Base-by-base conservation (phyloP, 1,140 invertebrate species). In the Halictus rubicundus region DNA sequence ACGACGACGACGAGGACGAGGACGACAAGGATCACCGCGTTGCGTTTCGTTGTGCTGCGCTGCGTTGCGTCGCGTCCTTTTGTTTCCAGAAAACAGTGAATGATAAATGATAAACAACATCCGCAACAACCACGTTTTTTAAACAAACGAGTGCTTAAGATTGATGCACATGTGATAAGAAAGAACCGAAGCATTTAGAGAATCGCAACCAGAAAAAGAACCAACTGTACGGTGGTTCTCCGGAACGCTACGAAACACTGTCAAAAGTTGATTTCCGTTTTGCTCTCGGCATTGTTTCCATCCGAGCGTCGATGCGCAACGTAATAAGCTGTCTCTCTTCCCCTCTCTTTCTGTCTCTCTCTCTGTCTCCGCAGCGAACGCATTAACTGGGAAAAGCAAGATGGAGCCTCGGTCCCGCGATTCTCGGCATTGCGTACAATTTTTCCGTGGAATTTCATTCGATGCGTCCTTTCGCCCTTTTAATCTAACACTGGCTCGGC, bases 291-390 rank as follows among this genome's bases (percentile, higher is more conserved):
- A 61, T 59, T 66, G 57, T 81, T 83, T 81, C 70, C 61, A 71
- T 83, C 64, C 32, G 79, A 82, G 61, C 19, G 76, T 83, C 76
- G 76, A 80, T 60, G 16, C 61, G 64, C 87, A 87, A 79, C 83
- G 85, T 82, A 85, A 85, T 87, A 85, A 87, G 82, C 77, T 87
- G 82, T 87, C 85, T 87, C 75, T 82, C 68, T 46, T 14, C 14
- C 42, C 14, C 42, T 42, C 12, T 42, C 42, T 42, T 42, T 42
- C 9, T 42, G 4, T 42, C 42, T 42, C 42, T 42, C 42, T 42
- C 42, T 42, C 42, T 46, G 10, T 46, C 10, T 12, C 42, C 14
- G 10, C 42, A 46, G 82, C 84, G 65, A 83, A 57, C 75, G 52
- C 69, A 78, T 86, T 80, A n/a, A 76, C 71, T 61, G 32, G 19